These are phyloP conservation scores for Parauchenoglanis punctatus DNA, from an alignment of 2,797 vertebrate species.

Conservation along the genomic window DNA sequence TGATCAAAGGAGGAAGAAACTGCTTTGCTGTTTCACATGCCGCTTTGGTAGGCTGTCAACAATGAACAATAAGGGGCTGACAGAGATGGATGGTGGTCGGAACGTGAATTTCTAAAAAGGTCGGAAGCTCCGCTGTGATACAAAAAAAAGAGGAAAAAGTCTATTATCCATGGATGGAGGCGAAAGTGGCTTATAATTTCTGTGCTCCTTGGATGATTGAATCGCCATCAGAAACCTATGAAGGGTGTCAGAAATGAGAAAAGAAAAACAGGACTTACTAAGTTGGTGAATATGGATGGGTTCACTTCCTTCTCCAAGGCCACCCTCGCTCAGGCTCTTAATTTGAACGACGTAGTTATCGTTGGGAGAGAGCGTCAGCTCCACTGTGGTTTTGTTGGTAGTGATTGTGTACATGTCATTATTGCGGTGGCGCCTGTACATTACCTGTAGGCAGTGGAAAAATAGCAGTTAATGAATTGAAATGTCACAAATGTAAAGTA, in stretches of 20 bases:
- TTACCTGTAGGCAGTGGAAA: slow-evolving; percentile 72
- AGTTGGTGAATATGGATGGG: slow-evolving; percentile 90
- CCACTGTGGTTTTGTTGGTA: slow-evolving; percentile 81
- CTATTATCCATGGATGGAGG: slow-evolving; percentile 64
- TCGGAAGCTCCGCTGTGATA: slow-evolving; percentile 58
- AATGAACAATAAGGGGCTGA: slow-evolving; percentile 77
- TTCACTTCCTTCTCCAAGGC: slow-evolving; percentile 86
- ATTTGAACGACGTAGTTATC: slow-evolving; percentile 92
- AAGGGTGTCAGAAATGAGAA: slow-evolving; percentile 16
- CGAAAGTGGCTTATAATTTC: slow-evolving; percentile 63
- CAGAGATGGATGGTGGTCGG: slow-evolving; percentile 73
- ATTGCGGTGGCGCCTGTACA: slow-evolving; percentile 84
- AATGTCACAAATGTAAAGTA: neutral
- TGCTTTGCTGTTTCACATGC: slow-evolving; percentile 72
- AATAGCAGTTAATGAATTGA: slow-evolving; percentile 13
- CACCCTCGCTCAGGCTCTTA: slow-evolving; percentile 84
- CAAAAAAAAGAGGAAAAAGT: slow-evolving; percentile 54
- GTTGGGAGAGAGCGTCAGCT: slow-evolving; percentile 79
- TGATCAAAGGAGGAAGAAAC: slow-evolving; percentile 29
- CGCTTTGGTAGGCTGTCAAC: slow-evolving; percentile 70
- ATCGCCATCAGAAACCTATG: slow-evolving; percentile 56
- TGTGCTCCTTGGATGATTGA: slow-evolving; percentile 61
- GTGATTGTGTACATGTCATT: slow-evolving; percentile 71
- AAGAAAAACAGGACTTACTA: slow-evolving; percentile 75
- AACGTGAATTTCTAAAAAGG: slow-evolving; percentile 74